Evolutionary conservation across 2,113 vertebrate species (phyloP), one percentile per base, ranked within the genome.

Genomic region (Acrocephalus kingi): DNA sequence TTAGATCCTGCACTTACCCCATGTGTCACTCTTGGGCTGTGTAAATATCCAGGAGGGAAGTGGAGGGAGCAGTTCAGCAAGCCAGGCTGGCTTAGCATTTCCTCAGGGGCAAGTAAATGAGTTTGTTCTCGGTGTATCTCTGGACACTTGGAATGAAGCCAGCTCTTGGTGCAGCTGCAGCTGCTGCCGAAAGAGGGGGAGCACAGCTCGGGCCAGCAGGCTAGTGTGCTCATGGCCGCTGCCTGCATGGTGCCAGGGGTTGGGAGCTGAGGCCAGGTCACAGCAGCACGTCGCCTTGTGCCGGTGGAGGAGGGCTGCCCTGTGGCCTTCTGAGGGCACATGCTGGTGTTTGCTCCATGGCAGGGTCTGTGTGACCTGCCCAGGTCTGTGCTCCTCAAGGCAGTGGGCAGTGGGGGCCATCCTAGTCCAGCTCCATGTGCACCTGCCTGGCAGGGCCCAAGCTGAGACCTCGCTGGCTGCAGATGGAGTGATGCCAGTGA

Each of bases 181-280:
- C 56, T 61, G 78, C 39, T 84, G 80, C 75, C 0, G 4, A 41
- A 56, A 45, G 31, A 37, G 30, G 30, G 25, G 43, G 15, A 39
- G 46, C 28, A 3, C 0, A 2, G 35, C 25, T 58, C 0, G 2
- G 45, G 21, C 12, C 46, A 13, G 37, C 0, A 0, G 31, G 58
- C 63, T 43, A 75, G 5, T 8, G 24, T 37, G 49, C 31, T 64
- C 73, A 1, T 24, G 15, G n/a, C 14, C 3, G 1, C 51, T 46
- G 66, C 51, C 33, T 17, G 11, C 37, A 18, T 5, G 0, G 3
- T 71, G 35, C 48, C n/a, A 22, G n/a, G 37, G 17, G 0, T 4
- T 52, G 13, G 45, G 37, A 58, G 59, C 46, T 49, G 88, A 27
- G 52, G 25, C 33, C 23, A 14, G 79, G 37, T 58, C 37, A 14